Conservation (phyloP, 2,888 invertebrate genomes). For the Philopedon plagiatum region DNA sequence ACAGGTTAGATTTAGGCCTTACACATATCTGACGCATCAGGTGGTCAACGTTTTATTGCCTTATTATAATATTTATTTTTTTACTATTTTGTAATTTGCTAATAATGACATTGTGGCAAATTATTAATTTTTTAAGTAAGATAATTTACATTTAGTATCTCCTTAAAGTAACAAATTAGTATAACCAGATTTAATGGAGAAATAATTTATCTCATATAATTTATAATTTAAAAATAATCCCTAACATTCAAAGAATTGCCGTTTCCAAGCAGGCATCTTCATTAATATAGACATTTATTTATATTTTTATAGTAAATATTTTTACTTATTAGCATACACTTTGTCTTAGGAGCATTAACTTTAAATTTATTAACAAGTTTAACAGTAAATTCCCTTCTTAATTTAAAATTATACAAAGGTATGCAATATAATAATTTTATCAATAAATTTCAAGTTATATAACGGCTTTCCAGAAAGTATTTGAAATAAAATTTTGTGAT, state of each 20-base stretch:
- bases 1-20: too few species aligned
- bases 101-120: too few species aligned
- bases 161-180: too few species aligned
- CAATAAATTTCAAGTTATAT: too few species aligned
- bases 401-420: not conserved
- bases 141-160: too few species aligned
- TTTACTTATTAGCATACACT: not conserved
- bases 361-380: not conserved
- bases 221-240: not conserved
- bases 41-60: too few species aligned
- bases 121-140: too few species aligned
- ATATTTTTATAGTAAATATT: not conserved
- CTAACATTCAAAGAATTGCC: not conserved
- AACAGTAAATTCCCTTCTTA: not conserved
- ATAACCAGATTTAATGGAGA: not conserved
- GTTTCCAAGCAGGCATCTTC: not conserved
- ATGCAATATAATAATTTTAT: not conserved
- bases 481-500: too few species aligned
- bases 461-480: too few species aligned
- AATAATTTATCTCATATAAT: not conserved
- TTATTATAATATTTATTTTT: too few species aligned
- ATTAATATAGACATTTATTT: constrained; percentile 1
- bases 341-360: not conserved
- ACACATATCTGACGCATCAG: too few species aligned
- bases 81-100: too few species aligned